Evolutionary conservation across 2,113 vertebrate species (phyloP).

Genomic region (Mustela lutreola): DNA sequence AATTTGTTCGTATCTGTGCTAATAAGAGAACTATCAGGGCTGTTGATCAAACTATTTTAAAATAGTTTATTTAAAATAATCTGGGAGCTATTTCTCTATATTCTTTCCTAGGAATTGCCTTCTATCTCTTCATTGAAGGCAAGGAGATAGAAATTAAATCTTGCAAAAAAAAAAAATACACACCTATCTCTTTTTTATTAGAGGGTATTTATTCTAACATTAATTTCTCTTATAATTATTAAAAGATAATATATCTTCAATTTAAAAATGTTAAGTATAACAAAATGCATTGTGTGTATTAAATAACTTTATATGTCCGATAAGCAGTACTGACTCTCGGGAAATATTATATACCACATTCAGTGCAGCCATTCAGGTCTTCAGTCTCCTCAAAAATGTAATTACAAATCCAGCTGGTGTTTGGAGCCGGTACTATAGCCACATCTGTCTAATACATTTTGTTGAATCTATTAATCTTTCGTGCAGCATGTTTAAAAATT

Average conservation of each 20-base stretch:
- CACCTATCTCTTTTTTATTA: not conserved
- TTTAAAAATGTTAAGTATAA: not conserved
- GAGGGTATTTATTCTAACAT: not conserved
- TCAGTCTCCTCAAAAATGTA: slow-evolving; percentile 25
- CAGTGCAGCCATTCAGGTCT: not conserved
- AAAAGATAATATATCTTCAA: not conserved
- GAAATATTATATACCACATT: not conserved
- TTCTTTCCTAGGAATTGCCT: not conserved
- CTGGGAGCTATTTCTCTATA: not conserved
- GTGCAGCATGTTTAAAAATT: slow-evolving; percentile 32
- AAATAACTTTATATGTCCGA: not conserved
- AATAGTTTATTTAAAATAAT: not conserved
- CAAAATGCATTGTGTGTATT: not conserved
- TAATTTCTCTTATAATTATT: not conserved
- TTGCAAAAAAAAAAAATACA: not conserved
- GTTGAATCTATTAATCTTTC: slow-evolving; percentile 60
- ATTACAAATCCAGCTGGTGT: slow-evolving; percentile 46
- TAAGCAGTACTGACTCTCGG: not conserved
- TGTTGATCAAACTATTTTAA: not conserved
- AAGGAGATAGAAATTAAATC: slow-evolving; percentile 5
- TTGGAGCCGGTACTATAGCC: not conserved
- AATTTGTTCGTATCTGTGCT: not conserved
- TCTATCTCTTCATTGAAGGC: not conserved
- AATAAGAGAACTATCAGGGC: not conserved
- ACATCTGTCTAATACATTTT: slow-evolving; percentile 61